These are phyloP conservation scores for Phyto melanocephala DNA, from an alignment of 2,888 invertebrate genomes.

Conservation along the genomic window DNA sequence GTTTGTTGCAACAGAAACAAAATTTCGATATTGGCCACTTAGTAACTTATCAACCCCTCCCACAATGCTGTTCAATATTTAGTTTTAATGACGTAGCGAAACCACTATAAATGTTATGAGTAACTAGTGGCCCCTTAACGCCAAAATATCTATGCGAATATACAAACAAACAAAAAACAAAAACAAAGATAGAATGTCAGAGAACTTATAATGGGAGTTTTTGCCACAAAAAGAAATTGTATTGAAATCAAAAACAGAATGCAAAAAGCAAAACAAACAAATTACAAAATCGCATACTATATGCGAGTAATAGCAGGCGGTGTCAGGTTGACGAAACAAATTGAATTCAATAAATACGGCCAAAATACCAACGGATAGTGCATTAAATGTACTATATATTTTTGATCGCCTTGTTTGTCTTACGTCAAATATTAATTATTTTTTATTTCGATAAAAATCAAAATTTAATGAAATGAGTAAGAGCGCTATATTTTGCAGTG, in stretches of 20 bases:
- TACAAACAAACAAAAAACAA: neutral
- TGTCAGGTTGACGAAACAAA: neutral
- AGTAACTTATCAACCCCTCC: neutral
- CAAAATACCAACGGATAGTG: neutral
- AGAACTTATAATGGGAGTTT: slow-evolving; percentile 60
- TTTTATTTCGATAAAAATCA: no score
- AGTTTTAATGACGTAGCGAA: neutral
- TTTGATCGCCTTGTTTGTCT: no score
- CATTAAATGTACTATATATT: no score
- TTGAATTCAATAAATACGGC: neutral
- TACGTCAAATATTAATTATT: no score
- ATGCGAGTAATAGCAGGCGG: neutral
- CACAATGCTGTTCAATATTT: neutral
- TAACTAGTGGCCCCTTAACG: slow-evolving; percentile 27
- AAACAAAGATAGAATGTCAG: slow-evolving; percentile 47
- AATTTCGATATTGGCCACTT: neutral
- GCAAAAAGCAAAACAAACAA: slow-evolving; percentile 32
- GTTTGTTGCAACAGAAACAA: neutral
- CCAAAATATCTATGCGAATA: slow-evolving; percentile 23
- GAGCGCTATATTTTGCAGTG: no score
- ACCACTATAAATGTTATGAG: slow-evolving; percentile 52
- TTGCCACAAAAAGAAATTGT: slow-evolving; percentile 44
- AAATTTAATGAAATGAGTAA: no score
- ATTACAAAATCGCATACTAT: neutral
- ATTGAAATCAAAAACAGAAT: slow-evolving; percentile 36